Evolutionary conservation across 2,888 invertebrate species (phyloP).

Genomic region (Drepana falcataria): DNA sequence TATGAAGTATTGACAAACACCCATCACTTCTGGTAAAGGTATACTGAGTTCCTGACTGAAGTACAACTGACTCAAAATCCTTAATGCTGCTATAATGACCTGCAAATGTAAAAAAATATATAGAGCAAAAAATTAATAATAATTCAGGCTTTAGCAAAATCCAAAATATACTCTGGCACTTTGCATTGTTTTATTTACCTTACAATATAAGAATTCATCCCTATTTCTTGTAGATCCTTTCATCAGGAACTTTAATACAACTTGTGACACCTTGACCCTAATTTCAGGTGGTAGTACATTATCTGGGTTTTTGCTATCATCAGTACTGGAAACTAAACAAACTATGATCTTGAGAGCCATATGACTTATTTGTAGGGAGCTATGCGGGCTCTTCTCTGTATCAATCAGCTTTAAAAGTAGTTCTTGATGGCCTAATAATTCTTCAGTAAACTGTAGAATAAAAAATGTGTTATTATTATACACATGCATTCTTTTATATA

Average conservation of each 20-base stretch:
- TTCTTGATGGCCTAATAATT: slow-evolving; percentile 56
- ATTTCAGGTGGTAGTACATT: slow-evolving; percentile 30
- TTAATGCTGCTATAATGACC: slow-evolving; percentile 69
- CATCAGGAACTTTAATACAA: slow-evolving; percentile 58
- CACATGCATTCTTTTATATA: too few species aligned
- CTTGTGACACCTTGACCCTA: slow-evolving; percentile 52
- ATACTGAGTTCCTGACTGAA: slow-evolving; percentile 45
- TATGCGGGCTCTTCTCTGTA: slow-evolving; percentile 34
- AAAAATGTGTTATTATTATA: not conserved
- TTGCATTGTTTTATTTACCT: slow-evolving; percentile 44
- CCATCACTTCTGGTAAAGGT: slow-evolving; percentile 74
- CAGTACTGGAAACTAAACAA: slow-evolving; percentile 36
- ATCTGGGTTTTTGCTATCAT: slow-evolving; percentile 28
- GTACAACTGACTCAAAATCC: slow-evolving; percentile 60
- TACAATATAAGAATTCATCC: slow-evolving; percentile 70
- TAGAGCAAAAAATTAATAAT: not conserved
- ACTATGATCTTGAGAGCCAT: slow-evolving; percentile 55
- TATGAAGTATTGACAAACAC: slow-evolving; percentile 77
- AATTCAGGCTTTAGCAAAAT: too few species aligned
- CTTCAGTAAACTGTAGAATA: slow-evolving; percentile 50
- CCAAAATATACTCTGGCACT: too few species aligned
- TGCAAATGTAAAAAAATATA: slow-evolving; percentile 32
- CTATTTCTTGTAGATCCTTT: slow-evolving; percentile 44
- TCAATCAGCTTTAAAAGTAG: slow-evolving; percentile 49
- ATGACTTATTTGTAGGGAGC: slow-evolving; percentile 47